phyloP scores from a whole-genome alignment of 2,113 vertebrate species.

The Eulemur macaco region DNA sequence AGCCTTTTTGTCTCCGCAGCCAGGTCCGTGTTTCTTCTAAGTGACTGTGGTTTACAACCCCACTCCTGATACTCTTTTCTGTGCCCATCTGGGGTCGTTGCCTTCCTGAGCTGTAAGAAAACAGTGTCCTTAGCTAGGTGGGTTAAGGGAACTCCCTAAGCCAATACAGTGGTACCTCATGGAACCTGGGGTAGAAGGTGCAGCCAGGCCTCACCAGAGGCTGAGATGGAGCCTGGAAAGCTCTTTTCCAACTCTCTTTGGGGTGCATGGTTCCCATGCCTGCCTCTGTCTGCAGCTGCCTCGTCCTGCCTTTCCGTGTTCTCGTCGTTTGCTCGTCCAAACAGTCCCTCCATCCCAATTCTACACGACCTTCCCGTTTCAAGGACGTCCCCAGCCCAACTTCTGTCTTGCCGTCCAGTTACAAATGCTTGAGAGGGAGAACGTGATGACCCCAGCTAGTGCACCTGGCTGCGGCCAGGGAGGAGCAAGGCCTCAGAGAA shows the following conservation, averaged over 20 bases:
- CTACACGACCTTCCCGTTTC: background rate
- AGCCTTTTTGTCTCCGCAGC: background rate
- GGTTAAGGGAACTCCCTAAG: background rate
- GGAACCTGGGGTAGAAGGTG: too few species aligned
- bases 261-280: background rate
- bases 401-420: background rate
- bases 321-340: background rate
- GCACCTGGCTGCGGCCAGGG: background rate
- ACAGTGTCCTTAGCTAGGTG: background rate
- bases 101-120: background rate
- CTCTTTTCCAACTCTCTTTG: rapidly evolving
- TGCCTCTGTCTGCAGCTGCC: background rate
- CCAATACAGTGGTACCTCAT: background rate
- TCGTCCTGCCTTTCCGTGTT: too few species aligned
- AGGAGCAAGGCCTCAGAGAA: background rate
- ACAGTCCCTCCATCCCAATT: background rate
- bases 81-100: background rate
- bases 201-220: background rate
- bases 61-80: background rate
- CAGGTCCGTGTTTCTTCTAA: background rate
- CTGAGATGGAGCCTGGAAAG: background rate
- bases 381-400: background rate
- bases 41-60: background rate
- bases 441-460: background rate
- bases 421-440: background rate